phyloP scores from a whole-genome alignment of 2,797 vertebrate species.

The Chloroceryle inda region DNA sequence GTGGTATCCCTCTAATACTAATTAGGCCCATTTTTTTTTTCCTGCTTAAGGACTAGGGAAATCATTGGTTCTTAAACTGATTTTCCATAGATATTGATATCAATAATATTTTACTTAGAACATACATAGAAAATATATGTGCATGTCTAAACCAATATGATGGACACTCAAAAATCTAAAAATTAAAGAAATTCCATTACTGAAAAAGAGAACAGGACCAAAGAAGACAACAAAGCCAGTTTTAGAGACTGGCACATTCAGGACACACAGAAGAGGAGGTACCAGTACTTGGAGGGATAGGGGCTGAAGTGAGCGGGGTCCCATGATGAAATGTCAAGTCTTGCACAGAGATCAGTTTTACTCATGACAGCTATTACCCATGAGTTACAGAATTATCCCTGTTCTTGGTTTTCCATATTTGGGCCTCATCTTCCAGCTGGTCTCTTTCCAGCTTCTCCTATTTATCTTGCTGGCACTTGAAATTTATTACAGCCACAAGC shows the following conservation, averaged over 20 bases:
- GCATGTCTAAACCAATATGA: neutral
- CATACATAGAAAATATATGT: neutral
- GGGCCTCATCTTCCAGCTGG: neutral
- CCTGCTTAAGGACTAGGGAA: neutral
- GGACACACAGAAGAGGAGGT: neutral
- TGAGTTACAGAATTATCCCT: neutral
- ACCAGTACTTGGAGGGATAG: neutral
- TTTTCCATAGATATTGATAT: neutral
- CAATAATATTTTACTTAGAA: neutral
- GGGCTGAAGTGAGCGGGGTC: neutral
- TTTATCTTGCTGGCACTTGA: neutral
- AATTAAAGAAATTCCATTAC: neutral
- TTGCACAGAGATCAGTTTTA: neutral
- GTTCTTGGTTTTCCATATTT: neutral
- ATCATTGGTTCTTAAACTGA: neutral
- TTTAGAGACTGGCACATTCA: neutral
- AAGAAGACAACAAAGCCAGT: neutral
- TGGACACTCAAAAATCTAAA: neutral
- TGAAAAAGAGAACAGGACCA: neutral
- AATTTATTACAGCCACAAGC: neutral
- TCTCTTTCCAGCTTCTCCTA: neutral
- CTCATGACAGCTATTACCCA: neutral
- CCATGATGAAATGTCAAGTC: neutral
- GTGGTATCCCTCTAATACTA: neutral
- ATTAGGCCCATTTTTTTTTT: neutral